Conservation (phyloP, 2,888 invertebrate species). For the Rapana venosa region DNA sequence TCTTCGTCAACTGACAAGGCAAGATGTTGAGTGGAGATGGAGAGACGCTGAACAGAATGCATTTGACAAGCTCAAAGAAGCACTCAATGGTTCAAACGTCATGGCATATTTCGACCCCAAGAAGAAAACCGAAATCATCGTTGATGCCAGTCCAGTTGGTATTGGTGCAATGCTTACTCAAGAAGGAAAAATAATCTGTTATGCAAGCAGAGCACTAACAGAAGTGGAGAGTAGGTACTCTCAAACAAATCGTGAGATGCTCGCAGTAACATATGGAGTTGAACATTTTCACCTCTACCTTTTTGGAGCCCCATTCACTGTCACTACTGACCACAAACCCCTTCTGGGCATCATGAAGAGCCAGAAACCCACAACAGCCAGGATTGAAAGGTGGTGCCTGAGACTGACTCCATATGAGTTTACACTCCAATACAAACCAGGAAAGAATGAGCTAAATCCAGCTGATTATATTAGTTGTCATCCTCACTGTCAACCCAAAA, state of each 20-base stretch:
- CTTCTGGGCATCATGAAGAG: slow-evolving; percentile 40
- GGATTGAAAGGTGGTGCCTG: slow-evolving; percentile 55
- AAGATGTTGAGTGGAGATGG: slow-evolving; percentile 53
- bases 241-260: slow-evolving; percentile 60
- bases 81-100: slow-evolving; percentile 53
- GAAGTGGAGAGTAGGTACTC: not conserved
- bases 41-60: slow-evolving; percentile 42
- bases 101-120: slow-evolving; percentile 52
- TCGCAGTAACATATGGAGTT: slow-evolving; percentile 60
- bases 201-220: slow-evolving; percentile 20
- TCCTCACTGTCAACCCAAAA: slow-evolving; percentile 42
- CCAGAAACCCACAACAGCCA: slow-evolving; percentile 58
- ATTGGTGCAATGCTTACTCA: slow-evolving; percentile 54
- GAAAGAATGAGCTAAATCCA: slow-evolving; percentile 50
- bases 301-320: slow-evolving; percentile 47
- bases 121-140: slow-evolving; percentile 52
- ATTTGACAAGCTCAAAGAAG: slow-evolving; percentile 52
- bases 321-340: not conserved
- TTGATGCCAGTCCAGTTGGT: slow-evolving; percentile 25
- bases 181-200: slow-evolving; percentile 49
- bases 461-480: slow-evolving; percentile 48
- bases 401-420: slow-evolving; percentile 51
- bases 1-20: not conserved
- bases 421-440: slow-evolving; percentile 50
- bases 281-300: slow-evolving; percentile 51